Evolutionary conservation across 2,113 vertebrate species (phyloP), one percentile per base, ranked within the genome.

Genomic region (Callionymus lyra): DNA sequence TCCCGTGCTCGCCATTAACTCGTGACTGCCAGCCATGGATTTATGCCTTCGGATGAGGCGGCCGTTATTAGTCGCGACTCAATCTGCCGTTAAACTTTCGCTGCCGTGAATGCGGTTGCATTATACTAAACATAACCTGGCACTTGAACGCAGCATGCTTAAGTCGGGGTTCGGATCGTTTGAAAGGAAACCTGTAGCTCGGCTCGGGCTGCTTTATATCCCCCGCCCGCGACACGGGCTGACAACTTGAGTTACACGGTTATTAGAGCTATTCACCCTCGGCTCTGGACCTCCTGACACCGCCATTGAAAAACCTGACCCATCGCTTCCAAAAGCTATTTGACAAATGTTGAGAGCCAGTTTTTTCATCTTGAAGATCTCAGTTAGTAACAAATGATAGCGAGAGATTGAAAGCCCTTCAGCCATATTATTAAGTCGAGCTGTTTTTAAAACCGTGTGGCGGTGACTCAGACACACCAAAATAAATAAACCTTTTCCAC

Each of bases 1-100:
- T 78, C 84, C 86, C 81, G 86, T 78, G 84, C 82, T 87, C 80
- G 50, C 76, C 65, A 73, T 76, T 72, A 79, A 56, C 59, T 70
- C 50, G 66, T 68, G 57, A 68, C 70, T 66, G 65, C 57, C 54
- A 59, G 62, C 71, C 40, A 42, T 14, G 48, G 47, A 31, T 53
- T 8, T 8, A 27, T 27, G 21, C 41, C 34, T 64, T 11, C 11
- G 33, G 42, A 12, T 16, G 27, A 34, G 31, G 42, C 42, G 19
- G 42, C 40, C 14, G 35, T 54, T 53, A 39, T 42, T 53, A 65
- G 50, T 63, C 41, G 37, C 47, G 55, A 62, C 59, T 44, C 64
- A 63, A 66, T n/a, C n/a, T n/a, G n/a, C n/a, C n/a, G n/a, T n/a
- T n/a, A n/a, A n/a, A n/a, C n/a, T n/a, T n/a, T n/a, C n/a, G n/a